These are phyloP conservation scores for Cardinalis cardinalis DNA, from an alignment of 2,113 vertebrate genomes.

Conservation along the genomic window DNA sequence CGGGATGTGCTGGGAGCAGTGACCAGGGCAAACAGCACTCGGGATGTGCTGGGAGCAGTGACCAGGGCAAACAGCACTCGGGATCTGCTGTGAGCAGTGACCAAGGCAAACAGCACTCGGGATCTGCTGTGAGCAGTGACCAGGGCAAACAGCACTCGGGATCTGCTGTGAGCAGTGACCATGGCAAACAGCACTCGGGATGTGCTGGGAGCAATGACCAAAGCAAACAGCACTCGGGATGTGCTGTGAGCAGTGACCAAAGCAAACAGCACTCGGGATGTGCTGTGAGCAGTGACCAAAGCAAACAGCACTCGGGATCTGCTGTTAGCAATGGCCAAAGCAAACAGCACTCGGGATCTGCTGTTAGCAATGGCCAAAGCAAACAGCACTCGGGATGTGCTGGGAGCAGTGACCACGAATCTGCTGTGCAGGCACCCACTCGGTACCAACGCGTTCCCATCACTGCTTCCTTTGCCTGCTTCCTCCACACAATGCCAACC, in stretches of 20 bases:
- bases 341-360: background rate
- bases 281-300: background rate
- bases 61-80: background rate
- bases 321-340: accelerated
- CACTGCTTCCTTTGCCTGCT: background rate
- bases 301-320: background rate
- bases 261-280: too few species aligned
- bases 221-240: background rate
- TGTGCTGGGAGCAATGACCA: accelerated
- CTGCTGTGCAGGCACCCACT: background rate
- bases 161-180: background rate
- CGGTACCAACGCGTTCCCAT: accelerated
- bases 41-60: background rate
- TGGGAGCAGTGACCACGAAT: background rate
- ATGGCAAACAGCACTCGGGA: background rate
- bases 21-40: accelerated
- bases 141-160: too few species aligned
- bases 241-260: background rate
- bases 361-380: accelerated
- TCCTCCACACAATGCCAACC: background rate
- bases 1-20: background rate
- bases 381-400: background rate
- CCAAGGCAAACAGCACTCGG: too few species aligned
- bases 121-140: too few species aligned
- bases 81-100: background rate